Evolutionary conservation across 2,113 vertebrate genomes (phyloP).

Genomic region (Theristicus caerulescens): DNA sequence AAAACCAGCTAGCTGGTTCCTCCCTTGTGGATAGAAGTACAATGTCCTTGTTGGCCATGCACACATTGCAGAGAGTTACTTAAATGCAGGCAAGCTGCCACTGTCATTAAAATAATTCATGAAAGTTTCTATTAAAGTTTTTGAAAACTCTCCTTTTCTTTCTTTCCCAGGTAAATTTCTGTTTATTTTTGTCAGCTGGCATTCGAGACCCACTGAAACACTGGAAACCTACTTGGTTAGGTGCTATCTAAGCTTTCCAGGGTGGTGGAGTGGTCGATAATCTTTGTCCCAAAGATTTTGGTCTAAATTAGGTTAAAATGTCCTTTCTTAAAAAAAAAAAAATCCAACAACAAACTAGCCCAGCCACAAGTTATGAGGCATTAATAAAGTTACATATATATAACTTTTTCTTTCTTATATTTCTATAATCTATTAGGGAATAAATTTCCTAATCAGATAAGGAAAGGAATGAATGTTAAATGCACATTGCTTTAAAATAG

Average conservation of each 20-base stretch:
- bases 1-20: not conserved
- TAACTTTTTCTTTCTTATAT: not conserved
- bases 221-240: not conserved
- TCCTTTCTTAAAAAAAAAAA: not conserved
- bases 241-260: not conserved
- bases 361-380: not conserved
- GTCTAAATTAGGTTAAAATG: not conserved
- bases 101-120: not conserved
- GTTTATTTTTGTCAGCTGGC: not conserved
- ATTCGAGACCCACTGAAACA: not conserved
- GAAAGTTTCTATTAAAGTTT: not conserved
- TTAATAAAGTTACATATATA: not conserved
- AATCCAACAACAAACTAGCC: not conserved
- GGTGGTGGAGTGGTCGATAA: not conserved
- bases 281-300: not conserved
- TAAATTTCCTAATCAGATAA: slow-evolving; percentile 20
- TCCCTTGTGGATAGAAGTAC: not conserved
- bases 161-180: not conserved
- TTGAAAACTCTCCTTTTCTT: not conserved
- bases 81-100: not conserved
- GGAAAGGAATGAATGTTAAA: slow-evolving; percentile 56
- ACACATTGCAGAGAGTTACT: not conserved
- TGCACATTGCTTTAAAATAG: slow-evolving; percentile 68
- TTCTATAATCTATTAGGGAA: not conserved
- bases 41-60: not conserved